Evolutionary conservation across 2,888 invertebrate genomes (phyloP).

Genomic region (Vanessa cardui): DNA sequence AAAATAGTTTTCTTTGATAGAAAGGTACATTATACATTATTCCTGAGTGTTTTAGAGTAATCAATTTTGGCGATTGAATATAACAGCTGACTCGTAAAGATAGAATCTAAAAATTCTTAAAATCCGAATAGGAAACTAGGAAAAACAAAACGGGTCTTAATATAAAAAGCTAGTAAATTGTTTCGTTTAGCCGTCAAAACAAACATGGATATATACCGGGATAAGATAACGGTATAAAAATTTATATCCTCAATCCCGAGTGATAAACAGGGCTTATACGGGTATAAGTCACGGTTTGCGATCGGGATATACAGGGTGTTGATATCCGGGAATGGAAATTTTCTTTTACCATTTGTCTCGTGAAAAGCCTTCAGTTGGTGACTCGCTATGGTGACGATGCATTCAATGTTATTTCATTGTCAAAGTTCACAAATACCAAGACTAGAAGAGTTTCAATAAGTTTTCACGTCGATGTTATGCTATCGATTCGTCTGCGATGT

Average conservation of each 20-base stretch:
- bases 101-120: neutral
- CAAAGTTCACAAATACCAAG: too few species aligned
- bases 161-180: conserved; percentile 22
- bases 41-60: too few species aligned
- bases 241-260: conserved; percentile 63
- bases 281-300: conserved; percentile 33
- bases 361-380: too few species aligned
- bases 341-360: neutral
- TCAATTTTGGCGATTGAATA: too few species aligned
- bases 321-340: conserved; percentile 1
- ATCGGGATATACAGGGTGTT: conserved; percentile 4
- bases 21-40: too few species aligned
- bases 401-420: too few species aligned
- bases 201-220: conserved; percentile 24
- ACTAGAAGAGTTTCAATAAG: too few species aligned
- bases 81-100: neutral
- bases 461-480: too few species aligned
- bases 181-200: conserved; percentile 20
- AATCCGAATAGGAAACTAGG: neutral
- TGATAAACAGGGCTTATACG: conserved; percentile 62
- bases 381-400: too few species aligned
- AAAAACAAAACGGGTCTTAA: neutral
- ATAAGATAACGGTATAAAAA: conserved; percentile 60
- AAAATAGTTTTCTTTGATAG: too few species aligned
- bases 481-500: too few species aligned